Base-by-base conservation (phyloP, 2,113 vertebrate species). In the Hystrix cristata region DNA sequence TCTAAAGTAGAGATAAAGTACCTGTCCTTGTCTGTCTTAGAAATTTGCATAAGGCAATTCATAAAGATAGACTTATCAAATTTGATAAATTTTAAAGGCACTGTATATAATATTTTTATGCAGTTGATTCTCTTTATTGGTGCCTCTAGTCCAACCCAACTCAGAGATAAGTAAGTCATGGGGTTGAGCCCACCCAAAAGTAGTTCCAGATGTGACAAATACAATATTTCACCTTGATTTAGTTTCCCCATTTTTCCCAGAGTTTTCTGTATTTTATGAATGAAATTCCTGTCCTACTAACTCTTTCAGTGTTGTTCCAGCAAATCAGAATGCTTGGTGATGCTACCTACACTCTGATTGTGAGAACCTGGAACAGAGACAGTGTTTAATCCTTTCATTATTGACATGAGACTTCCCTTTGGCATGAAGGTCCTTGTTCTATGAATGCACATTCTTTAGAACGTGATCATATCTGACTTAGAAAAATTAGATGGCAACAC, bases 41-140 rank as follows among this genome's bases (percentile, higher is more conserved):
- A 62, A 91, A 65, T 0, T 14, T 21, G 67, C 10, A 34, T 76
- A 13, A 69, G 14, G 10, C 21, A 60, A 92, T 94, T 94, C 87
- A 67, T 71, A 80, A 89, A 83, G 71, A 65, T 38, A 82, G 60
- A 94, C 51, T 86, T 2, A 31, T 31, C 12, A 85, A 38, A n/a
- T 90, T 89, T 80, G 16, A 87, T 55, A 90, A 90, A 71, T 79
- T 31, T 92, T 64, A 48, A 74, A 23, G 90, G 43, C 43, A 81
- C 29, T 87, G 67, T 3, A 87, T 78, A 93, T 31, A 78, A 64
- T 62, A 16, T 78, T 80, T 43, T 80, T 88, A 48, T 71, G 82
- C 51, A 23, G 7, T 21, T 85, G 4, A 12, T 93, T 46, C 51
- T 96, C 34, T 29, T 94, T 57, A 0, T 74, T 90, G n/a, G 18